Percentiles rank a stretch among this genome's conserved stretches.
These are phyloP conservation scores for Caenorhabditis brenneri DNA, from an alignment of 1,140 invertebrate species.

Conservation along the genomic window DNA sequence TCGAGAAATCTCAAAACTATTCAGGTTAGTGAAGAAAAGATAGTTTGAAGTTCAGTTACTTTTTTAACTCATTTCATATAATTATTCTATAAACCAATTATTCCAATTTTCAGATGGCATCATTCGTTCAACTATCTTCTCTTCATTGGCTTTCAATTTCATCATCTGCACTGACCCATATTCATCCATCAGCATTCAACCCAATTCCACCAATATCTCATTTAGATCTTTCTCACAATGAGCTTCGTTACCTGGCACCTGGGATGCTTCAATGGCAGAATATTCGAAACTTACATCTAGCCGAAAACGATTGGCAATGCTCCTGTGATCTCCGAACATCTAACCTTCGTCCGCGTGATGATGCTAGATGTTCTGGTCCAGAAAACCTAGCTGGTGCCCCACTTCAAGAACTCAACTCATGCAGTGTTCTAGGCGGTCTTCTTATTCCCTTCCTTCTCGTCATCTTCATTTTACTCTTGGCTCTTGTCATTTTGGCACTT, in stretches of 20 bases:
- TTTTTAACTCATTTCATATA: neutral
- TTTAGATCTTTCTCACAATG: conserved; percentile 43
- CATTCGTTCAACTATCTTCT: conserved; percentile 46
- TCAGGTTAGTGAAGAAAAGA: too few relatives aligned
- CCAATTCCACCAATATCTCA: conserved; percentile 23
- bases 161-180: conserved; percentile 21
- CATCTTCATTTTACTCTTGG: neutral
- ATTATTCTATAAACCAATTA: too few relatives aligned
- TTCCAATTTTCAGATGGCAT: conserved; percentile 42
- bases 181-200: conserved; percentile 40
- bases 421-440: neutral
- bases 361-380: neutral
- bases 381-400: conserved; percentile 23
- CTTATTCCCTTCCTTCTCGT: conserved; percentile 12
- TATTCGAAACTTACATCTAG: neutral
- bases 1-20: conserved; percentile 43
- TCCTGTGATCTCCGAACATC: neutral
- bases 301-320: neutral
- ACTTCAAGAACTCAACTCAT: conserved; percentile 18
- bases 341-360: neutral
- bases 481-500: conserved; percentile 1
- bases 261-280: conserved; percentile 34
- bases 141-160: conserved; percentile 44
- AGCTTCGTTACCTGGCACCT: conserved; percentile 15
- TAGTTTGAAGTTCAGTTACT: too few relatives aligned